These are phyloP conservation scores for Zaprionus vittiger DNA, from an alignment of 1,140 invertebrate species.

Conservation along the genomic window DNA sequence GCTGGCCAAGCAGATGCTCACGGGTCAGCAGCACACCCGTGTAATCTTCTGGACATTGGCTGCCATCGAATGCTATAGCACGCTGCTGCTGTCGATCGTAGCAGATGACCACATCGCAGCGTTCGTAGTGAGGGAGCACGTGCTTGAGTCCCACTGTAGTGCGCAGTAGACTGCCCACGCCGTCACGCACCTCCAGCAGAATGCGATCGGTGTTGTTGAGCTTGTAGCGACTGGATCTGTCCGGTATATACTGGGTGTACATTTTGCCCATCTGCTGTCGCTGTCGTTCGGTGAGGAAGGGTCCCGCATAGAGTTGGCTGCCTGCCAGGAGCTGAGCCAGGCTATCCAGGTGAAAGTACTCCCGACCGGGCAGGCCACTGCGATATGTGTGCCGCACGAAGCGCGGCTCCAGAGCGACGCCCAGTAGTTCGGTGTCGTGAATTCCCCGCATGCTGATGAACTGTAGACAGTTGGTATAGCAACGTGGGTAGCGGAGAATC, in stretches of 20 bases:
- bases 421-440: slow-evolving; percentile 85
- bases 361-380: slow-evolving; percentile 70
- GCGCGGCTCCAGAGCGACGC: slow-evolving; percentile 80
- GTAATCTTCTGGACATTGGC: slow-evolving; percentile 65
- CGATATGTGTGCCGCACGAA: slow-evolving; percentile 84
- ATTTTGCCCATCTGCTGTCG: slow-evolving; percentile 84
- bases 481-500: slow-evolving; percentile 84
- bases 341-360: slow-evolving; percentile 86
- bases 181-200: slow-evolving; percentile 84
- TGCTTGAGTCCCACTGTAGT: slow-evolving; percentile 76
- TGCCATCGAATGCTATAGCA: slow-evolving; percentile 24
- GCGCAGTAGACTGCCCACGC: slow-evolving; percentile 59
- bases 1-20: slow-evolving; percentile 79
- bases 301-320: slow-evolving; percentile 85
- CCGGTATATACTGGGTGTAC: slow-evolving; percentile 84
- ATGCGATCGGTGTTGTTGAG: slow-evolving; percentile 84
- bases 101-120: slow-evolving; percentile 83
- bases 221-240: slow-evolving; percentile 76
- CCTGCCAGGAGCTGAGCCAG: slow-evolving; percentile 85
- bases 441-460: slow-evolving; percentile 85
- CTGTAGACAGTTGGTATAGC: slow-evolving; percentile 84
- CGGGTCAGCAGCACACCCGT: slow-evolving; percentile 63
- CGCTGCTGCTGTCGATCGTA: slow-evolving; percentile 62
- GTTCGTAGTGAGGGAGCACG: slow-evolving; percentile 86
- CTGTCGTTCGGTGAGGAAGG: slow-evolving; percentile 81